A percentile compares a stretch with the other conserved stretches of the same genome.
These are phyloP conservation scores for Pseudomyrmex gracilis DNA, from an alignment of 1,140 invertebrate species.

Conservation along the genomic window DNA sequence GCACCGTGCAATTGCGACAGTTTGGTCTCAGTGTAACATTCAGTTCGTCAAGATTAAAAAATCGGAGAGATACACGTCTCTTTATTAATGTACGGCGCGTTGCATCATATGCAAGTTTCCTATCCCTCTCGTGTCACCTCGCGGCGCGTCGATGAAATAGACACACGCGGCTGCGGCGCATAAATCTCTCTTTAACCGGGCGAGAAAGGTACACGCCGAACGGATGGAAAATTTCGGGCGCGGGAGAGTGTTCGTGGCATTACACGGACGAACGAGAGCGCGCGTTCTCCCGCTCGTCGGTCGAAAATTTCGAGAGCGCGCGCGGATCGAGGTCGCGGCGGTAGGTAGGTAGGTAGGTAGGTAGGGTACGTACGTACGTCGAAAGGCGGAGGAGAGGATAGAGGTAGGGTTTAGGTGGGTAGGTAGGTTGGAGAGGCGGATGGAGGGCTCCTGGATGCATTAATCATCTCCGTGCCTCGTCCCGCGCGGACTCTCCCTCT, in stretches of 20 bases:
- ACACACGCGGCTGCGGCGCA: slow-evolving; percentile 13
- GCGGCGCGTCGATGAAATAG: slow-evolving; percentile 35
- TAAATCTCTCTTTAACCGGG: slow-evolving; percentile 49
- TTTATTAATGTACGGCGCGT: slow-evolving; percentile 29
- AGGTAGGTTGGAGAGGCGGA: slow-evolving; percentile 59
- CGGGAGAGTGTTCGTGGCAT: slow-evolving; percentile 47
- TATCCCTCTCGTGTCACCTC: background rate
- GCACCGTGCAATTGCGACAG: background rate
- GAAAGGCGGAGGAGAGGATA: slow-evolving; percentile 10
- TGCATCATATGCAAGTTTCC: background rate
- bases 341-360: slow-evolving; percentile 53
- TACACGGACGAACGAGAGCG: slow-evolving; percentile 32
- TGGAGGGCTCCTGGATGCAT: slow-evolving; percentile 67
- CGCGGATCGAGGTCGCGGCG: slow-evolving; percentile 48
- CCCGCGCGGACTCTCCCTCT: slow-evolving; percentile 51
- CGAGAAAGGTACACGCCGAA: slow-evolving; percentile 29
- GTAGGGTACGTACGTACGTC: slow-evolving; percentile 26
- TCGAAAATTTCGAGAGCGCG: slow-evolving; percentile 63
- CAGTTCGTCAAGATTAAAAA: slow-evolving; percentile 13
- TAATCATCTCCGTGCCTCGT: slow-evolving; percentile 70
- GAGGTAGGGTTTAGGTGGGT: slow-evolving; percentile 26
- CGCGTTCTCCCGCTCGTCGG: slow-evolving; percentile 33
- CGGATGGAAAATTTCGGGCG: slow-evolving; percentile 38
- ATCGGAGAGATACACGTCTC: background rate
- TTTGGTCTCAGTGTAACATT: background rate